phyloP scores from a whole-genome alignment of 1,140 invertebrate genomes.

The Procambarus virginalis region DNA sequence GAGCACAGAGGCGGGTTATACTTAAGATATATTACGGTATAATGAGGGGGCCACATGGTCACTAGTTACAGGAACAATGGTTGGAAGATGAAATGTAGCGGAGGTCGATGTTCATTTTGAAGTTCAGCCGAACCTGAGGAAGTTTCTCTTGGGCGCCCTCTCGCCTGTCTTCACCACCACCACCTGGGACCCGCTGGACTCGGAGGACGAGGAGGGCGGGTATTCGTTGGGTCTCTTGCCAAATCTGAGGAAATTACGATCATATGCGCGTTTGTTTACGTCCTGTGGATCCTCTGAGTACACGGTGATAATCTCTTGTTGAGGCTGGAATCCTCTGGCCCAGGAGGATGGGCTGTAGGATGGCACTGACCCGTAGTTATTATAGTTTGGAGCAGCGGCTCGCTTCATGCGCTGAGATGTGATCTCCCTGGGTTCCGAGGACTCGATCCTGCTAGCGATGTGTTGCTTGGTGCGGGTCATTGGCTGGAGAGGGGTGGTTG shows the following conservation, averaged over 20 bases:
- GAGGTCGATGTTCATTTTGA: not conserved
- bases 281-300: not conserved
- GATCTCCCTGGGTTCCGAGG: not conserved
- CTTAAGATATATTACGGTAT: not conserved
- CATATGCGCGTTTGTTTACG: conserved; percentile 31
- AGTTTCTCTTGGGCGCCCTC: conserved; percentile 23
- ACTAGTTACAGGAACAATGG: not conserved
- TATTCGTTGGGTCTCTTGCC: conserved; percentile 11
- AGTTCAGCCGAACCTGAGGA: conserved; percentile 39
- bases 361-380: not conserved
- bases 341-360: not conserved
- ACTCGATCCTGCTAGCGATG: not conserved
- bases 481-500: conserved; percentile 1
- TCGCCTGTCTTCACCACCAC: not conserved
- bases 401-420: conserved; percentile 26
- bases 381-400: not conserved
- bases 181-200: not conserved
- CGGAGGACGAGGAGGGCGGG: not conserved
- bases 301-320: conserved; percentile 4
- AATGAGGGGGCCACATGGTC: not conserved
- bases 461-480: not conserved
- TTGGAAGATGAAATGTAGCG: not conserved
- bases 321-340: not conserved
- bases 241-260: conserved; percentile 38
- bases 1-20: not conserved